A percentile compares a stretch with the other conserved stretches of the same genome.
phyloP scores from a whole-genome alignment of 2,113 vertebrate genomes.

The Lycaon pictus region DNA sequence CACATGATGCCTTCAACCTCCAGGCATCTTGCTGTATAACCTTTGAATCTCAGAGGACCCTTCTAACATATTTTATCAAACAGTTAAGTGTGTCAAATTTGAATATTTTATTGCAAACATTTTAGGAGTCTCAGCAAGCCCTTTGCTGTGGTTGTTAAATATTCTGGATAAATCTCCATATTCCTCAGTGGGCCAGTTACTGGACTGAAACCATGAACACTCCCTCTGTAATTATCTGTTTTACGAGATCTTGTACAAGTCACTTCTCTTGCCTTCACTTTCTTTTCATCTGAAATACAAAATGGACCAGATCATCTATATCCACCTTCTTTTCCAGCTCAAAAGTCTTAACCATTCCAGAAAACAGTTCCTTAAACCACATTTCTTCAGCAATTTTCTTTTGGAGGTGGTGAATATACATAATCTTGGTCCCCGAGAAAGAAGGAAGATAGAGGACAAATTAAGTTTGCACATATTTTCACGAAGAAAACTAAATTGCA shows the following conservation, averaged over 20 bases:
- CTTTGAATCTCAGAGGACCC: not conserved
- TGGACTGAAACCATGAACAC: slow-evolving; percentile 13
- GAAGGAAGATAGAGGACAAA: slow-evolving; percentile 52
- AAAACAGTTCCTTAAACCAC: not conserved
- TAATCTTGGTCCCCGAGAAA: slow-evolving; percentile 33
- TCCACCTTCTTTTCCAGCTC: not conserved
- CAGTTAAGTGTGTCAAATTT: not conserved
- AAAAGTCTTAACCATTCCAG: slow-evolving; percentile 15
- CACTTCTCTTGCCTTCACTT: slow-evolving; percentile 37
- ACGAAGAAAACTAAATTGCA: slow-evolving; percentile 61
- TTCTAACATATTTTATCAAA: slow-evolving; percentile 9
- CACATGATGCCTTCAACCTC: not conserved
- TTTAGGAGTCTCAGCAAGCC: slow-evolving; percentile 22
- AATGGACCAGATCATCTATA: slow-evolving; percentile 20
- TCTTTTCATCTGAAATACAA: slow-evolving; percentile 61
- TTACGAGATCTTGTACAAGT: slow-evolving; percentile 46
- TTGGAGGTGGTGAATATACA: not conserved
- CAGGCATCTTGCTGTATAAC: not conserved
- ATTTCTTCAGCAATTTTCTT: slow-evolving; percentile 57
- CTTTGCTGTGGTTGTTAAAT: slow-evolving; percentile 20
- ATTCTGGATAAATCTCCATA: slow-evolving; percentile 41
- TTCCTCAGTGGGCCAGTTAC: not conserved
- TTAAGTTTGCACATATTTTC: slow-evolving; percentile 62
- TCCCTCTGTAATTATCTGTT: slow-evolving; percentile 44
- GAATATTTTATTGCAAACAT: slow-evolving; percentile 1